phyloP scores from a whole-genome alignment of 2,113 vertebrate genomes.

The Notothenia coriiceps region DNA sequence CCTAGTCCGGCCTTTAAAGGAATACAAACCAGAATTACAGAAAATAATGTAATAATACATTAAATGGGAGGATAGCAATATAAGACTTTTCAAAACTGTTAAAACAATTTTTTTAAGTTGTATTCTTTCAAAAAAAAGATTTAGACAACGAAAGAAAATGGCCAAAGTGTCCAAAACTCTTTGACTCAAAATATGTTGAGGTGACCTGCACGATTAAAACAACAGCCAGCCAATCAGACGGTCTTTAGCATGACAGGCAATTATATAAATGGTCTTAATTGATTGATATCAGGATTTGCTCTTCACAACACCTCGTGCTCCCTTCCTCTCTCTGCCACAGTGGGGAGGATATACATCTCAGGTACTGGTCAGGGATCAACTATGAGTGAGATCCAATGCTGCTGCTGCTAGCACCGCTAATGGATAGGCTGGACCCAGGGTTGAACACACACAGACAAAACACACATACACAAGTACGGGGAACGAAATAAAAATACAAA shows the following conservation, averaged over 20 bases:
- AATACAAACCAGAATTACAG: too few species aligned
- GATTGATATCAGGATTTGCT: background rate
- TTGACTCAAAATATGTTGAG: background rate
- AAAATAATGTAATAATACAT: background rate
- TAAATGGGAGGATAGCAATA: too few species aligned
- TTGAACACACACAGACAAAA: conserved; percentile 25
- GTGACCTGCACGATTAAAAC: background rate
- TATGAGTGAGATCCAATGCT: conserved; percentile 80
- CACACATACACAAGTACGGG: conserved; percentile 37
- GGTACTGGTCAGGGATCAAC: conserved; percentile 76
- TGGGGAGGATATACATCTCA: conserved; percentile 78
- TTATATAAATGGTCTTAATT: background rate
- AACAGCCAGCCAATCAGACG: background rate
- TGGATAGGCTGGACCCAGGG: conserved; percentile 76
- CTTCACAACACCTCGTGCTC: background rate
- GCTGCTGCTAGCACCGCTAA: conserved; percentile 77
- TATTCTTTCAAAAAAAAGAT: too few species aligned
- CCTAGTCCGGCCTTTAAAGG: too few species aligned
- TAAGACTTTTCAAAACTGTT: too few species aligned
- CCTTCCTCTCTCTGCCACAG: conserved; percentile 20
- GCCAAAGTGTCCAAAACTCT: too few species aligned
- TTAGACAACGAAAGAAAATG: too few species aligned
- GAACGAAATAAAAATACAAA: background rate
- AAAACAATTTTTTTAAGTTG: too few species aligned
- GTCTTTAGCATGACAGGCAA: background rate